Conservation (phyloP, 2,888 invertebrate species). For the Drepana falcataria region DNA sequence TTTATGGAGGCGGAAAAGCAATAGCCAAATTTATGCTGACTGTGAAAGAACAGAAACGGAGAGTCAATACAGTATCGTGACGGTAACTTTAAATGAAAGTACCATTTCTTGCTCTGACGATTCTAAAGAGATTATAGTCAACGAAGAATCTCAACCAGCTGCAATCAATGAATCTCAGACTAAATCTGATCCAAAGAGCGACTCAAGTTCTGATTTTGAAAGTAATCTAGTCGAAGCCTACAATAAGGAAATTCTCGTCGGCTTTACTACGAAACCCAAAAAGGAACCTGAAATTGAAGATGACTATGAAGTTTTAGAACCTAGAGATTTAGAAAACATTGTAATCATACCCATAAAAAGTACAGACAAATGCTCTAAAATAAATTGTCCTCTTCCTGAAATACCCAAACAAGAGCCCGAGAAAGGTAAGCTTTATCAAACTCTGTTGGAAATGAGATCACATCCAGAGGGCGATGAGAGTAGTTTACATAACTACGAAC, state of each 20-base stretch:
- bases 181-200: constrained; percentile 23
- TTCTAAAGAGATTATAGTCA: constrained; percentile 27
- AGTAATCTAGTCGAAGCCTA: constrained; percentile 66
- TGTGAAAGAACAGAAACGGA: constrained; percentile 53
- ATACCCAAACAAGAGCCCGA: constrained; percentile 51
- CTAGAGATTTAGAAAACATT: constrained; percentile 48
- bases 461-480: constrained; percentile 71
- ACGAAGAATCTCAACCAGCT: constrained; percentile 40
- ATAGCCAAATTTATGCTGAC: constrained; percentile 59
- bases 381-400: constrained; percentile 72
- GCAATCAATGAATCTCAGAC: constrained; percentile 40
- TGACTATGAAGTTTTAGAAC: constrained; percentile 70
- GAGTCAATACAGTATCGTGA: constrained; percentile 54
- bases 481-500: constrained; percentile 76
- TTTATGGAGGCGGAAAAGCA: constrained; percentile 79
- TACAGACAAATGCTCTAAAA: constrained; percentile 54
- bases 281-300: constrained; percentile 48
- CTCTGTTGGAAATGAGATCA: constrained; percentile 66
- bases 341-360: constrained; percentile 56
- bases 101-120: constrained; percentile 34
- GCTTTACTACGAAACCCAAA: constrained; percentile 50
- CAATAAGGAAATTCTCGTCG: constrained; percentile 62
- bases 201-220: constrained; percentile 61
- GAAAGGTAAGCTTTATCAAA: constrained; percentile 68
- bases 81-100: constrained; percentile 44